These are phyloP conservation scores for Phalacrocorax aristotelis DNA, from an alignment of 2,113 vertebrate species.

Conservation along the genomic window DNA sequence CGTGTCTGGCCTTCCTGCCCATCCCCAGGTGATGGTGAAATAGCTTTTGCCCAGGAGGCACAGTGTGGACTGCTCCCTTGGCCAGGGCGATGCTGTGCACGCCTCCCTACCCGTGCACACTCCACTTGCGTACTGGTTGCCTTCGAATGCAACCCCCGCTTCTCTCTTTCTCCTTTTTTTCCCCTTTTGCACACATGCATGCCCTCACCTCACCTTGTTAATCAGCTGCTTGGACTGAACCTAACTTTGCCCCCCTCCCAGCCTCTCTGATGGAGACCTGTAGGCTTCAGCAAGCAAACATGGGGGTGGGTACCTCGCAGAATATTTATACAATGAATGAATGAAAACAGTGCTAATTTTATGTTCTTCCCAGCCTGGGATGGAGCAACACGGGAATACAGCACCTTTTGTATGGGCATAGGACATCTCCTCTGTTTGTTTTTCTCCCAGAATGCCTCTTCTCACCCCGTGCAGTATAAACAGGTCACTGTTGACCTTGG, in stretches of 20 bases:
- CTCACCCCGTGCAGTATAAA: constrained; percentile 5
- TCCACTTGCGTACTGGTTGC: neutral
- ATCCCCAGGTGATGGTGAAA: neutral
- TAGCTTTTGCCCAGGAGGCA: neutral
- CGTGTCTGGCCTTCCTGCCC: neutral
- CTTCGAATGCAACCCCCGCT: neutral
- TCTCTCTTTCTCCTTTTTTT: neutral
- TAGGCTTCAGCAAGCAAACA: neutral
- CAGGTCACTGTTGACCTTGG: constrained; percentile 53
- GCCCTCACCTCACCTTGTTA: neutral
- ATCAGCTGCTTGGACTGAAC: constrained; percentile 24
- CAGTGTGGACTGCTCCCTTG: fast-evolving
- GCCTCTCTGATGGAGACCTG: neutral
- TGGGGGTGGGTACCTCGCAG: neutral
- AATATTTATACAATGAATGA: constrained; percentile 35
- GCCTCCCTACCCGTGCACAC: neutral
- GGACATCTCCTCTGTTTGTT: constrained; percentile 45
- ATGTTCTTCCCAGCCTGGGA: neutral
- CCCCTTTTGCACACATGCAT: neutral
- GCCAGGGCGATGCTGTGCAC: fast-evolving
- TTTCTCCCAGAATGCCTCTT: constrained; percentile 58
- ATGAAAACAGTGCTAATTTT: constrained; percentile 33
- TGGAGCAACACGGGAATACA: constrained; percentile 18
- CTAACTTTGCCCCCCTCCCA: neutral
- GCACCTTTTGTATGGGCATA: neutral